phyloP scores from a whole-genome alignment of 2,113 vertebrate genomes.

The Malurus alboscapulatus region DNA sequence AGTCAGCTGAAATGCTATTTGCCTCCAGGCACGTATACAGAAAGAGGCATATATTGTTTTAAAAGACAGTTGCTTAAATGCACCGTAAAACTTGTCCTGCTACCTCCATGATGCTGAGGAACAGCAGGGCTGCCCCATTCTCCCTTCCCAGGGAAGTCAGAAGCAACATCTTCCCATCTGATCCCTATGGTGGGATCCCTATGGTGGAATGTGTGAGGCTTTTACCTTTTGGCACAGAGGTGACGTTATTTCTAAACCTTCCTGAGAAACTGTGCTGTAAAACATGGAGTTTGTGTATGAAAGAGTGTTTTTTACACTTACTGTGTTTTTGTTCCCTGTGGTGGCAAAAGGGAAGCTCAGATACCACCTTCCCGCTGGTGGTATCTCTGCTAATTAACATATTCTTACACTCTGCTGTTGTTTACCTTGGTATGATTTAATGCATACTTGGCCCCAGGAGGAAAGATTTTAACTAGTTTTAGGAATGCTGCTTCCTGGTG shows the following conservation, averaged over 20 bases:
- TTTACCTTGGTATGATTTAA: not conserved
- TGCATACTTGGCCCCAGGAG: not conserved
- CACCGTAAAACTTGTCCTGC: not conserved
- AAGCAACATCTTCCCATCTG: not conserved
- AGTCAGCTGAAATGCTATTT: not conserved
- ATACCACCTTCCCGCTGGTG: not conserved
- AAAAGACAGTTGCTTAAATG: not conserved
- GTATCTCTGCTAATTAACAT: not conserved
- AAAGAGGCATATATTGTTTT: not conserved
- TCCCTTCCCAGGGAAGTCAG: not conserved
- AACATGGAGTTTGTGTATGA: not conserved
- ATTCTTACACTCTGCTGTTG: not conserved
- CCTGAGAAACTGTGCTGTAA: not conserved
- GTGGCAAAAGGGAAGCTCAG: not conserved
- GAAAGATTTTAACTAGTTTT: not conserved
- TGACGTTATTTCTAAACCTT: not conserved
- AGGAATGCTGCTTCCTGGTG: not conserved
- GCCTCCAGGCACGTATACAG: not conserved
- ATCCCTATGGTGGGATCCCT: not conserved
- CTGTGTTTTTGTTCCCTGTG: not conserved
- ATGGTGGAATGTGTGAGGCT: accelerated
- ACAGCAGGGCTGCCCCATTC: not conserved
- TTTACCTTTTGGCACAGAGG: not conserved
- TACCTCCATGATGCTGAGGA: not conserved
- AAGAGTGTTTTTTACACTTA: not conserved